A percentile compares a stretch with the other conserved stretches of the same genome.
Evolutionary conservation across 2,888 invertebrate genomes (phyloP).

Genomic region (Notocelia uddmanniana): DNA sequence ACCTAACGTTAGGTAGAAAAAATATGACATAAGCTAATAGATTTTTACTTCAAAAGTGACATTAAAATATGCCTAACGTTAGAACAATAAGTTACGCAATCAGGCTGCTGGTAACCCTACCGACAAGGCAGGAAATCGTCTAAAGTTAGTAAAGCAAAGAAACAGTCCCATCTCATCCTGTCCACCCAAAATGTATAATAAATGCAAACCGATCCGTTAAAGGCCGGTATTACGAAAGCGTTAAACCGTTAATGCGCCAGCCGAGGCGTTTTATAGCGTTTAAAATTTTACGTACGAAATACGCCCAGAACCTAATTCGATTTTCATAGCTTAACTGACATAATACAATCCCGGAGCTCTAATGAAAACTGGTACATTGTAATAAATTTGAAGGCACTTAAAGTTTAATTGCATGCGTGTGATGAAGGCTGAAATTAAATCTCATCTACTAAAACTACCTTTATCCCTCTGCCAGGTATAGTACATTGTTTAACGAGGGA

Average conservation of each 20-base stretch:
- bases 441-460: too few relatives aligned
- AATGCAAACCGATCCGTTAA: not conserved
- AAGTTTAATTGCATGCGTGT: not conserved
- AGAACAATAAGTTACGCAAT: too few relatives aligned
- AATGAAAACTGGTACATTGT: not conserved
- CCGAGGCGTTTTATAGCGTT: constrained; percentile 11
- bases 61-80: too few relatives aligned
- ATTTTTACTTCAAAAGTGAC: too few relatives aligned
- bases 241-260: not conserved
- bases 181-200: not conserved
- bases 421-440: too few relatives aligned
- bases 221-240: not conserved
- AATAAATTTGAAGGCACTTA: constrained; percentile 9
- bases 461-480: too few relatives aligned
- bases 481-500: too few relatives aligned
- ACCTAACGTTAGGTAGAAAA: too few relatives aligned
- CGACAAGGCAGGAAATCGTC: too few relatives aligned
- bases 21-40: too few relatives aligned
- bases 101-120: too few relatives aligned
- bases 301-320: constrained; percentile 5
- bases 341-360: constrained; percentile 2
- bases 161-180: not conserved
- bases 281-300: constrained; percentile 40
- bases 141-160: not conserved
- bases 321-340: constrained; percentile 25